Conservation (phyloP, 1,140 invertebrate genomes). For the Ridgeia piscesae region DNA sequence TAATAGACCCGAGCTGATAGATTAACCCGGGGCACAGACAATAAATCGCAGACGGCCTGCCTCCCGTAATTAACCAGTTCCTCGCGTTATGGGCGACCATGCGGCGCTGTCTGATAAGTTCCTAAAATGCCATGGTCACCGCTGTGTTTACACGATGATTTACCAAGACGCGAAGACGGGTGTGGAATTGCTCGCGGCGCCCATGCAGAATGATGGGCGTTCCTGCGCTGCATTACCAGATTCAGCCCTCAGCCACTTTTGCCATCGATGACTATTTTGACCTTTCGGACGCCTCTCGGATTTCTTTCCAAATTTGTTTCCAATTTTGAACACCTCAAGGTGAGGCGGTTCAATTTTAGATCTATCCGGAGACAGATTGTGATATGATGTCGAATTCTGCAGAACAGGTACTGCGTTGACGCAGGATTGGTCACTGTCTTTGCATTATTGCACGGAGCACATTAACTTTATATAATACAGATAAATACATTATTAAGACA, state of each 20-base stretch:
- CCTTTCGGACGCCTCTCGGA: too few relatives aligned
- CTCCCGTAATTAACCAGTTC: not conserved
- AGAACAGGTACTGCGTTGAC: too few relatives aligned
- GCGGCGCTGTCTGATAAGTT: not conserved
- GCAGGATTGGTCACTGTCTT: too few relatives aligned
- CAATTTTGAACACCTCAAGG: too few relatives aligned
- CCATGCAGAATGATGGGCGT: not conserved
- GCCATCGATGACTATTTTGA: too few relatives aligned
- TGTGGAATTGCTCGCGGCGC: not conserved
- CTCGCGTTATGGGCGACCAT: not conserved
- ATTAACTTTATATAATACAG: too few relatives aligned
- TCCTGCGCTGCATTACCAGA: not conserved
- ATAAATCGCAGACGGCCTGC: not conserved
- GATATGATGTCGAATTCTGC: too few relatives aligned
- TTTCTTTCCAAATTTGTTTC: too few relatives aligned
- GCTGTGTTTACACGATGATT: not conserved
- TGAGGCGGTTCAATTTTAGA: too few relatives aligned
- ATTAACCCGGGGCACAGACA: not conserved
- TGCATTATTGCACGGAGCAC: too few relatives aligned
- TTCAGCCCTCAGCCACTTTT: not conserved
- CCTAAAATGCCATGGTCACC: not conserved
- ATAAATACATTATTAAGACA: too few relatives aligned
- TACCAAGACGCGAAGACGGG: not conserved
- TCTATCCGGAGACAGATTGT: too few relatives aligned
- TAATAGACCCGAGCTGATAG: not conserved